Evolutionary conservation across 2,113 vertebrate species (phyloP).

Genomic region (Callopanchax toddi): DNA sequence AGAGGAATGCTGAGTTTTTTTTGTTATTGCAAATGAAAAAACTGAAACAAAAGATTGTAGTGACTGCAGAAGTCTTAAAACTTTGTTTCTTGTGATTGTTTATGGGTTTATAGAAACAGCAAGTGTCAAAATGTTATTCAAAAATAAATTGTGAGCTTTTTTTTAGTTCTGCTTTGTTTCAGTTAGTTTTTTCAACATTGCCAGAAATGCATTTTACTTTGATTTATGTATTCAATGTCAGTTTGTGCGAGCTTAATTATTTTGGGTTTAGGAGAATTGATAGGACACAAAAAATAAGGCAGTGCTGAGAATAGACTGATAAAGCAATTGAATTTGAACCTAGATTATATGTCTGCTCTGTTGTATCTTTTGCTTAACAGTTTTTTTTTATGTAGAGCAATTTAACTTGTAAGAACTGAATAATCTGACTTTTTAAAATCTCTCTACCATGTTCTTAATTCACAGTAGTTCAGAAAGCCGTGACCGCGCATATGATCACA

Average conservation of each 20-base stretch:
- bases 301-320: slow-evolving; percentile 2
- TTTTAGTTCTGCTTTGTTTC: not conserved
- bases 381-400: slow-evolving; percentile 7
- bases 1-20: slow-evolving; percentile 3
- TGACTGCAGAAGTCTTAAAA: not conserved
- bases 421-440: slow-evolving; percentile 14
- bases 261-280: too few relatives aligned
- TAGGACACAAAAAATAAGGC: not conserved
- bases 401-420: slow-evolving; percentile 4
- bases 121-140: not conserved
- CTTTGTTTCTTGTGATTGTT: slow-evolving; percentile 29
- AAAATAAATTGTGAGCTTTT: not conserved
- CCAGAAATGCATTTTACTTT: too few relatives aligned
- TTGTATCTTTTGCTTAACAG: not conserved
- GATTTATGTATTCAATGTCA: too few relatives aligned
- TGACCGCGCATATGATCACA: slow-evolving; percentile 98
- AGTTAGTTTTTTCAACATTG: too few relatives aligned
- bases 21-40: not conserved
- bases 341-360: slow-evolving; percentile 7
- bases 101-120: slow-evolving; percentile 5
- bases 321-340: not conserved
- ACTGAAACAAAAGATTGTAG: too few relatives aligned
- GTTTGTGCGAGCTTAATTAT: too few relatives aligned
- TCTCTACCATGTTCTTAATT: slow-evolving; percentile 70
- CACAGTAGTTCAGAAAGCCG: slow-evolving; percentile 97